Evolutionary conservation across 2,113 vertebrate species (phyloP).

Genomic region (Sapayoa aenigma): DNA sequence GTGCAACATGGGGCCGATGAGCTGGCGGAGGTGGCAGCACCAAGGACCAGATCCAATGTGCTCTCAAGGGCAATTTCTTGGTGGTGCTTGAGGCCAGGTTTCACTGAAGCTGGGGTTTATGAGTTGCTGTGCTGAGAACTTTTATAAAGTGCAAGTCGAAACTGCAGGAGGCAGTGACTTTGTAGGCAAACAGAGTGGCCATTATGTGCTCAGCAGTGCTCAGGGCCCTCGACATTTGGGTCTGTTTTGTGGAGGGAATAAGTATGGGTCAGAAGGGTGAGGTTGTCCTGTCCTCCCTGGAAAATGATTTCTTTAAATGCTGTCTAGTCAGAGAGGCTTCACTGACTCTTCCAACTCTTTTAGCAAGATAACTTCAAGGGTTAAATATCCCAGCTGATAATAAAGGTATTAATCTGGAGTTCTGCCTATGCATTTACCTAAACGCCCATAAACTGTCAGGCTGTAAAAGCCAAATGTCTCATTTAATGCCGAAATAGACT

Average conservation of each 20-base stretch:
- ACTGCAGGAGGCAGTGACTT: neutral
- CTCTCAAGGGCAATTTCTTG: neutral
- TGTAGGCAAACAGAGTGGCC: neutral
- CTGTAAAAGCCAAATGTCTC: conserved; percentile 16
- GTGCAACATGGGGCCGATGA: neutral
- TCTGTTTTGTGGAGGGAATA: neutral
- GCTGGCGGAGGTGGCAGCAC: neutral
- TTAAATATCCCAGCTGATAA: neutral
- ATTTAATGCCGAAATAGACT: conserved; percentile 1
- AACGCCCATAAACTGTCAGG: neutral
- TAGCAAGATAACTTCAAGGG: neutral
- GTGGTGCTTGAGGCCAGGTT: neutral
- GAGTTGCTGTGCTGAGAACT: neutral
- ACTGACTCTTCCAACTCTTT: neutral
- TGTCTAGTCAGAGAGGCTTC: neutral
- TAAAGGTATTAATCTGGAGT: conserved; percentile 3
- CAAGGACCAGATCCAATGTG: neutral
- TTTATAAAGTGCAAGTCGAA: neutral
- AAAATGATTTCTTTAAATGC: neutral
- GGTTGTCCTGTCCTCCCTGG: neutral
- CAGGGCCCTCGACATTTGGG: neutral
- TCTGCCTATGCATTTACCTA: neutral
- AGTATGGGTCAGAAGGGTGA: neutral
- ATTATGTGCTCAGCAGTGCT: neutral
- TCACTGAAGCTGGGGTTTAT: neutral